phyloP scores from a whole-genome alignment of 2,797 vertebrate genomes.

The Sebastes oblongus region DNA sequence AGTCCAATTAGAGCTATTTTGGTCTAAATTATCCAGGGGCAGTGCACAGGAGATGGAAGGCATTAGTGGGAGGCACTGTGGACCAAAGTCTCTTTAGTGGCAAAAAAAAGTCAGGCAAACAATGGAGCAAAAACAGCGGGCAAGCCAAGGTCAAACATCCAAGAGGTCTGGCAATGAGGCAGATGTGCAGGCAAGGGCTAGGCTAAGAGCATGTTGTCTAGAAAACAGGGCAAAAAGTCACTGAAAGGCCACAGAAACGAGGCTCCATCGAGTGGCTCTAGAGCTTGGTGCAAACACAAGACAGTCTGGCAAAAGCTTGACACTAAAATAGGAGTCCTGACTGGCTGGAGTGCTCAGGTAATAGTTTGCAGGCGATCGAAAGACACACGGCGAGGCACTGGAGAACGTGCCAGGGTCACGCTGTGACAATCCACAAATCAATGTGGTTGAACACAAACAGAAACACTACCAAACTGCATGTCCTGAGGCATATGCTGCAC shows the following conservation, averaged over 20 bases:
- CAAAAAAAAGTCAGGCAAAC: not conserved
- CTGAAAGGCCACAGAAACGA: not conserved
- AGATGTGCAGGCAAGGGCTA: not conserved
- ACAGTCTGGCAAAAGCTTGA: not conserved
- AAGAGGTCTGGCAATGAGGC: not conserved
- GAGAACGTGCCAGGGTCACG: not conserved
- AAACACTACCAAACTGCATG: not conserved
- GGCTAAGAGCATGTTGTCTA: not conserved
- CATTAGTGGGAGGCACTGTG: not conserved
- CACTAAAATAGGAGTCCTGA: not conserved
- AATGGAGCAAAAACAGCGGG: not conserved
- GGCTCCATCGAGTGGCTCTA: not conserved
- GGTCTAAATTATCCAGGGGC: not conserved
- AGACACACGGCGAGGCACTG: not conserved
- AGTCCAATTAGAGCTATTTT: conserved; percentile 2
- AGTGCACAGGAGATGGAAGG: not conserved
- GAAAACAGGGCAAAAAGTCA: not conserved
- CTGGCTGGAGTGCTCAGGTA: not conserved
- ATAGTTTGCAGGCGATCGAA: not conserved
- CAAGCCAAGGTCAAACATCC: not conserved
- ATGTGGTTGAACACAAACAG: not conserved
- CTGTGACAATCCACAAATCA: not conserved
- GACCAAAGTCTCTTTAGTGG: not conserved
- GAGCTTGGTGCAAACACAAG: not conserved
- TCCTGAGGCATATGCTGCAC: not conserved